Evolutionary conservation across 2,113 vertebrate species (phyloP).

Genomic region (Morone chrysops): DNA sequence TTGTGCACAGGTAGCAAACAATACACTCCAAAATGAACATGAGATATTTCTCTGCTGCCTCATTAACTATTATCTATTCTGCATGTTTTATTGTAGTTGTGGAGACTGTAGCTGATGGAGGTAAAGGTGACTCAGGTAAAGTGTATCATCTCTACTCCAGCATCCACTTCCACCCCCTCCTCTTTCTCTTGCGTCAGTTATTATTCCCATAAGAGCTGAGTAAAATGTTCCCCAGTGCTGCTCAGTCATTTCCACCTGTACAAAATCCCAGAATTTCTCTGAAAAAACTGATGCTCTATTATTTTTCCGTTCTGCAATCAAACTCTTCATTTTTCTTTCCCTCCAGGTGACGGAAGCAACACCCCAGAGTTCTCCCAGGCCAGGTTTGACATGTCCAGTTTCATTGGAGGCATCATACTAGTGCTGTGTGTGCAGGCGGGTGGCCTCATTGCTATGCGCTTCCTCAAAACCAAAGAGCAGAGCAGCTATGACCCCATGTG

Average conservation of each 20-base stretch:
- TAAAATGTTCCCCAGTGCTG: conserved; percentile 31
- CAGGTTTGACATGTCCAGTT: conserved; percentile 92
- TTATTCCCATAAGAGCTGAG: conserved; percentile 52
- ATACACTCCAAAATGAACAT: neutral
- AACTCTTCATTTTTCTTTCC: conserved; percentile 16
- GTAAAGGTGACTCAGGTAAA: conserved; percentile 72
- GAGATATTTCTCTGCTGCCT: neutral
- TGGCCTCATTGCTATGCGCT: conserved; percentile 89
- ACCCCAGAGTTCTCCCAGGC: conserved; percentile 83
- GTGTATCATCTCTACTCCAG: neutral
- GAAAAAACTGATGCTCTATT: neutral
- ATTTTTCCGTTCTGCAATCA: neutral
- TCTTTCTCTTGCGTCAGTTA: conserved; percentile 41
- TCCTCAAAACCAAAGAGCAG: conserved; percentile 92
- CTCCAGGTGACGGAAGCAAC: conserved; percentile 54
- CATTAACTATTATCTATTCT: conserved; percentile 19
- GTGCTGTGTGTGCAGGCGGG: conserved; percentile 90
- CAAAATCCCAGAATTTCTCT: no score
- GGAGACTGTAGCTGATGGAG: conserved; percentile 60
- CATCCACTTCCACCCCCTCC: neutral
- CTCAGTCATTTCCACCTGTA: neutral
- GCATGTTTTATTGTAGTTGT: conserved; percentile 62
- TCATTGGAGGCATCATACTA: conserved; percentile 92
- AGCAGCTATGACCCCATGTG: conserved; percentile 95
- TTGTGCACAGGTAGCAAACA: conserved; percentile 70